Conservation (phyloP, 2,888 invertebrate genomes). For the Chorisops tibialis region DNA sequence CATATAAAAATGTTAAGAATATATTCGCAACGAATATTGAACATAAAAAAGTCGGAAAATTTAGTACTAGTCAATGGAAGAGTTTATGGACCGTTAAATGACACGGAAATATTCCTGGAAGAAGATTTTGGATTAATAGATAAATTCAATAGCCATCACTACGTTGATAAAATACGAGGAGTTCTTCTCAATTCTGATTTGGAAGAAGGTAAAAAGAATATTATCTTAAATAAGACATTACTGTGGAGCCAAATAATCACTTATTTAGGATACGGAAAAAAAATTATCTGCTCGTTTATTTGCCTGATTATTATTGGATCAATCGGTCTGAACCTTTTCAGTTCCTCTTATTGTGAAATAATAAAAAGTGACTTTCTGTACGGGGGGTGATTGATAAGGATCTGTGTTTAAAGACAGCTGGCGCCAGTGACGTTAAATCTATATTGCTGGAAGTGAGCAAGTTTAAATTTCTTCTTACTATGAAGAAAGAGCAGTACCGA, state of each 20-base stretch:
- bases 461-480: too few species aligned
- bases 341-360: too few species aligned
- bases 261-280: too few species aligned
- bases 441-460: too few species aligned
- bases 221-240: neutral
- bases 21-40: constrained; percentile 69
- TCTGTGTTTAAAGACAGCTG: too few species aligned
- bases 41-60: constrained; percentile 63
- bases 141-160: constrained; percentile 64
- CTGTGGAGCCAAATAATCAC: too few species aligned
- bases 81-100: constrained; percentile 77
- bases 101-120: constrained; percentile 70
- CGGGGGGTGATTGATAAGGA: too few species aligned
- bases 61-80: constrained; percentile 85
- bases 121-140: constrained; percentile 91
- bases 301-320: neutral
- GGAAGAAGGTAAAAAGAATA: constrained; percentile 18
- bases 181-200: constrained; percentile 39
- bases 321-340: too few species aligned
- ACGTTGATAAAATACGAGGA: constrained; percentile 68
- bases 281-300: too few species aligned
- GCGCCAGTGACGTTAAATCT: too few species aligned
- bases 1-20: constrained; percentile 65
- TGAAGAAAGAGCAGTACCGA: too few species aligned
- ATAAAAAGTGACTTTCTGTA: too few species aligned